These are phyloP conservation scores for Coendou prehensilis DNA, from an alignment of 2,797 vertebrate genomes.

Conservation along the genomic window DNA sequence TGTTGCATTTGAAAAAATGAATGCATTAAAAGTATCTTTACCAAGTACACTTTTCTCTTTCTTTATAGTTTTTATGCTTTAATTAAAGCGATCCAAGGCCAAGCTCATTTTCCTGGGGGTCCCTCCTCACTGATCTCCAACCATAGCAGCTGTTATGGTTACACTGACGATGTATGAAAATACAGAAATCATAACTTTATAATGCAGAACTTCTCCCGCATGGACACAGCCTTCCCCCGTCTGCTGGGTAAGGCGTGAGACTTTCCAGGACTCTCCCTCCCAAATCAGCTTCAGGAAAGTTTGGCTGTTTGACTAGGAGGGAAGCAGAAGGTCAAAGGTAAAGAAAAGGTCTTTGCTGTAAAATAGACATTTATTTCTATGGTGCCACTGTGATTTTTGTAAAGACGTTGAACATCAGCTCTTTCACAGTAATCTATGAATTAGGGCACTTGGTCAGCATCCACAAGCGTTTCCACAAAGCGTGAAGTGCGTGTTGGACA, in stretches of 20 bases:
- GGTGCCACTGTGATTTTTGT: background rate
- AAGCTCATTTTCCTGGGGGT: background rate
- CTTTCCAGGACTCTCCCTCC: background rate
- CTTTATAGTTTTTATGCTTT: conserved; percentile 21
- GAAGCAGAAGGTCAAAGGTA: background rate
- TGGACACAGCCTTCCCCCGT: fast-evolving
- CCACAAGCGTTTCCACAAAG: background rate
- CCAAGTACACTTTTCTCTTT: conserved; percentile 2
- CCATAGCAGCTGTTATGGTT: background rate
- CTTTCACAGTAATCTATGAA: background rate
- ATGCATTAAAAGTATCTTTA: background rate
- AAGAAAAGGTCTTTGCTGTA: background rate
- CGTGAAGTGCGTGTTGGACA: background rate
- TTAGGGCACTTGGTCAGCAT: background rate
- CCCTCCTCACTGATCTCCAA: background rate
- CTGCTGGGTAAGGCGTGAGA: background rate
- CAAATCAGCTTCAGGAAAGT: background rate
- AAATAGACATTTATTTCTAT: background rate
- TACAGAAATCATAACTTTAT: background rate
- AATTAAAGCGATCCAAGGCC: background rate
- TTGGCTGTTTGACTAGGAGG: background rate
- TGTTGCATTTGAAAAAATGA: background rate
- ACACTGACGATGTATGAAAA: background rate
- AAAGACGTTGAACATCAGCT: background rate
- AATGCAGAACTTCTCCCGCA: fast-evolving